A percentile compares a stretch with the other conserved stretches of the same genome.
Conservation (phyloP, 2,113 vertebrate genomes). For the Neogobius melanostomus region DNA sequence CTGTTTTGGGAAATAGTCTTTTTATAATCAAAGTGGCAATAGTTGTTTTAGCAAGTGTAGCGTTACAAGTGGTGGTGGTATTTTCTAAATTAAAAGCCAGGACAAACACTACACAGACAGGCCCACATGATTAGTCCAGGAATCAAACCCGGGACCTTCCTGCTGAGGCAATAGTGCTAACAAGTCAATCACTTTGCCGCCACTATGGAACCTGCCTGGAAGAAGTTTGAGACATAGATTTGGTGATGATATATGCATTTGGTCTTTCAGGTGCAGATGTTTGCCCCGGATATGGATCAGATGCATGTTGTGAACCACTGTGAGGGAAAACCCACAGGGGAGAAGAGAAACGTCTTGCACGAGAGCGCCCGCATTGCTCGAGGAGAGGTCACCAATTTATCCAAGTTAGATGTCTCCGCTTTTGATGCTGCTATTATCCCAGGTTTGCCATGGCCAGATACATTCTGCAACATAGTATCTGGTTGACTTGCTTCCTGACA, state of each 20-base stretch:
- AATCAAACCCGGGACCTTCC: no score
- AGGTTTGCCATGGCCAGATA: constrained; percentile 60
- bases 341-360: constrained; percentile 87
- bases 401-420: constrained; percentile 73
- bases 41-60: no score
- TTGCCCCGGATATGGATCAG: constrained; percentile 86
- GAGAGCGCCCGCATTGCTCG: constrained; percentile 94
- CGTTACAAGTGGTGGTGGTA: no score
- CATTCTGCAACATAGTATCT: no score
- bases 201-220: no score
- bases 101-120: no score
- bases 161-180: no score
- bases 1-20: not conserved
- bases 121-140: no score
- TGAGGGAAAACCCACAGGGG: constrained; percentile 84
- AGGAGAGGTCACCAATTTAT: constrained; percentile 85
- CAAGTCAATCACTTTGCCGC: no score
- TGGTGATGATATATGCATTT: not conserved
- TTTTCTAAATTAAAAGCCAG: no score
- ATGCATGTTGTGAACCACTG: constrained; percentile 94
- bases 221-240: no score
- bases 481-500: not conserved
- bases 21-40: no score
- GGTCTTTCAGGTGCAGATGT: constrained; percentile 83
- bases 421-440: constrained; percentile 91